Evolutionary conservation across 2,797 vertebrate species (phyloP), one percentile per base, ranked within the genome.

Genomic region (Botia kubotai): DNA sequence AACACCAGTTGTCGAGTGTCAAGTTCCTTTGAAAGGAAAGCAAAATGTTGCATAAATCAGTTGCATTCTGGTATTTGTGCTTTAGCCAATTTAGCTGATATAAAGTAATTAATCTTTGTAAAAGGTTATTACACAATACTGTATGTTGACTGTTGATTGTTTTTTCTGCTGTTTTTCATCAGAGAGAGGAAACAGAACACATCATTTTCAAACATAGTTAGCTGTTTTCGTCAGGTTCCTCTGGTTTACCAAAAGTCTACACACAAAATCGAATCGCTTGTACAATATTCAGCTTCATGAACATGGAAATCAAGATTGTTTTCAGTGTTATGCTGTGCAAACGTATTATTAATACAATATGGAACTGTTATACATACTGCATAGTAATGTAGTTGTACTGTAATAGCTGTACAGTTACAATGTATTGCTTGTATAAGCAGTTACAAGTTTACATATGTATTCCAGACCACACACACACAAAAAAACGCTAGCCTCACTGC

Each of bases 11-110:
- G 3, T 33, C 33, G 33, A 33, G 33, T 33, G 33, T 33, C 33
- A 33, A 26, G 23, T 26, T 26, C 23, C 23, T 26, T 26, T 26
- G 23, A 26, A 26, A 26, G 23, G 0, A 46, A 19, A 29, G 36
- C 2, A 21, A 26, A 73, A 71, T 11, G 50, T 13, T 21, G 39
- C 57, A 66, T 17, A 66, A 76, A 71, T 81, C 6, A 73, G 53
- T 33, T 39, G 36, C 19, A 5, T 74, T 23, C 33, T 2, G 1
- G n/a, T 71, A 29, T 71, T 72, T 46, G 10, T 80, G 33, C 33
- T 16, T 58, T 23, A 11, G 50, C 52, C 16, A 17, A 48, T 75
- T 52, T 81, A 55, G 26, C 65, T 70, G 46, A 75, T 55, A 50
- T 17, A 48, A 6, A 70, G 58, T 36, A 52, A 67, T 66, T 6